Percentiles rank a stretch among this genome's conserved stretches.
These are phyloP conservation scores for Rhincodon typus DNA, from an alignment of 2,797 vertebrate genomes.

Conservation along the genomic window DNA sequence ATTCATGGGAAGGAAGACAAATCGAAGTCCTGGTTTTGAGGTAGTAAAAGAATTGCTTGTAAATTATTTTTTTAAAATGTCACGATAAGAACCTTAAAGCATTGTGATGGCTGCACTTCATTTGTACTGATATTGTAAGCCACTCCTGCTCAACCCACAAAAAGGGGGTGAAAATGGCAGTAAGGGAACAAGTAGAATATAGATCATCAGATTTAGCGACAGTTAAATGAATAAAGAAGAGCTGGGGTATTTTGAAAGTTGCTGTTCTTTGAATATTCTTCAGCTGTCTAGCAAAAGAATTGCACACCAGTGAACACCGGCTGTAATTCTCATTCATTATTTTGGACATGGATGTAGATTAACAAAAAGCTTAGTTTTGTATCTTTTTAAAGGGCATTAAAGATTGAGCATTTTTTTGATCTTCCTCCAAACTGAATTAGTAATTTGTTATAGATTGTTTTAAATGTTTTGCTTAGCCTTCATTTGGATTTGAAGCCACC, in stretches of 20 bases:
- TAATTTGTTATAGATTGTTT: neutral
- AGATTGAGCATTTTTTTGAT: neutral
- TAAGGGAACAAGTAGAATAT: constrained; percentile 1
- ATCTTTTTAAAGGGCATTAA: neutral
- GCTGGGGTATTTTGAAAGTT: neutral
- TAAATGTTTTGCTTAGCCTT: neutral
- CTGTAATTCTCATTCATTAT: constrained; percentile 26
- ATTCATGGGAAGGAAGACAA: neutral
- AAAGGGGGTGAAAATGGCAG: neutral
- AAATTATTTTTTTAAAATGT: constrained; percentile 33
- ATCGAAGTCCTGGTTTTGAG: neutral
- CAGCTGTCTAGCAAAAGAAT: constrained; percentile 1
- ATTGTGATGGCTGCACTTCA: constrained; percentile 17
- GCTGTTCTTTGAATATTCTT: constrained; percentile 29
- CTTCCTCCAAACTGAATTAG: neutral
- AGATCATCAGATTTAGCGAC: constrained; percentile 17
- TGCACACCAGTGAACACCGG: neutral
- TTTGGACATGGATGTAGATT: neutral
- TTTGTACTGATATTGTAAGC: neutral
- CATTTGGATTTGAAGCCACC: neutral
- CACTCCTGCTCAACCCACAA: constrained; percentile 1
- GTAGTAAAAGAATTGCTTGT: neutral
- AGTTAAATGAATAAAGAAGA: constrained; percentile 35
- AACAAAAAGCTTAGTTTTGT: neutral
- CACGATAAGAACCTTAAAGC: neutral